Conservation (phyloP, 1,140 invertebrate genomes). For the Apolygus lucorum region DNA sequence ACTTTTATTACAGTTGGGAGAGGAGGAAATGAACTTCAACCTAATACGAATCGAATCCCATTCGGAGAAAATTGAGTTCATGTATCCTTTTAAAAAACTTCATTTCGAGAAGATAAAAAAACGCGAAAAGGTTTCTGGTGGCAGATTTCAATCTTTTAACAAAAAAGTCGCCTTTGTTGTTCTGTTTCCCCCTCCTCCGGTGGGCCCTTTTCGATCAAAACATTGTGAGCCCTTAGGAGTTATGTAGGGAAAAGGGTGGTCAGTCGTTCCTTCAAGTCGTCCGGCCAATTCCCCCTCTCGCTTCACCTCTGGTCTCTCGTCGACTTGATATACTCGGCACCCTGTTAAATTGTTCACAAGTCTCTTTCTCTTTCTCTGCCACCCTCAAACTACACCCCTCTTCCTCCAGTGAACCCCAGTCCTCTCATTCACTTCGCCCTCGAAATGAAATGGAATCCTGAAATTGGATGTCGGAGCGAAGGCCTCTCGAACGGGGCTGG, state of each 20-base stretch:
- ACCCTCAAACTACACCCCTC: neutral
- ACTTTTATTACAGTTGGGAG: too few relatives aligned
- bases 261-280: conserved; percentile 3
- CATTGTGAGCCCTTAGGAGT: neutral
- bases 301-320: neutral
- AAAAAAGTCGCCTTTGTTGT: neutral
- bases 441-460: conserved; percentile 23
- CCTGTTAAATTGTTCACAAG: conserved; percentile 22
- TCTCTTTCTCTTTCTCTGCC: conserved; percentile 2
- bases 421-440: conserved; percentile 13
- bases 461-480: conserved; percentile 13
- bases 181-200: neutral
- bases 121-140: too few relatives aligned
- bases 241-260: neutral
- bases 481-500: neutral
- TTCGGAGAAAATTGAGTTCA: too few relatives aligned
- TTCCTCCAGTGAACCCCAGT: neutral
- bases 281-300: neutral
- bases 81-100: too few relatives aligned
- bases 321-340: conserved; percentile 21
- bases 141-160: neutral
- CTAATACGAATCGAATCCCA: too few relatives aligned
- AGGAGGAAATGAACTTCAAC: too few relatives aligned
- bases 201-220: neutral
- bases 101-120: too few relatives aligned